Evolutionary conservation across 2,888 invertebrate species (phyloP).

Genomic region (Drosophila niveifrons): DNA sequence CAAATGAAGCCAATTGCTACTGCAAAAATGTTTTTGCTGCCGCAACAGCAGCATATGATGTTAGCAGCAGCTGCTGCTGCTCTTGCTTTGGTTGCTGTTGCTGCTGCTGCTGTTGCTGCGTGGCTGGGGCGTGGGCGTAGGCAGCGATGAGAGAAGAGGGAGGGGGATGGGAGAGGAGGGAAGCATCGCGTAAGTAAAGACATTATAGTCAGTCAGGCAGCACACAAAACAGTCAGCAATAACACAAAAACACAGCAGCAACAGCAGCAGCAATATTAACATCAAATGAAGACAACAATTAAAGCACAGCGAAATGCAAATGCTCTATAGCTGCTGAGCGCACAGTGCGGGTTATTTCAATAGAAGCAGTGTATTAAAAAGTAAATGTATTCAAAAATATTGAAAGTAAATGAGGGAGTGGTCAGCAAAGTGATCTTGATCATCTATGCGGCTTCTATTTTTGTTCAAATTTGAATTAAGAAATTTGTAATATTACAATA

Average conservation of each 20-base stretch:
- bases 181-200: constrained; percentile 70
- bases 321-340: constrained; percentile 27
- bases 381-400: not conserved
- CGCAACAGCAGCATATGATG: constrained; percentile 59
- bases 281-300: constrained; percentile 14
- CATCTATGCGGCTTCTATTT: not conserved
- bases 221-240: constrained; percentile 28
- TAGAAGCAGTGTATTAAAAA: not conserved
- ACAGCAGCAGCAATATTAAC: constrained; percentile 44
- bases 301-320: constrained; percentile 29
- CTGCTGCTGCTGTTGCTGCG: not conserved
- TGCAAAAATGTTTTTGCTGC: constrained; percentile 68
- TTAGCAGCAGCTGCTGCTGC: constrained; percentile 28
- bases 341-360: not conserved
- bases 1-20: constrained; percentile 77
- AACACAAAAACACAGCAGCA: constrained; percentile 36
- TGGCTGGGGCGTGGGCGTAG: not conserved
- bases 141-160: not conserved
- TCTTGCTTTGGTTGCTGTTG: too few relatives aligned
- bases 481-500: too few relatives aligned
- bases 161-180: not conserved
- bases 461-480: not conserved
- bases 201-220: constrained; percentile 61
- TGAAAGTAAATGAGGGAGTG: not conserved
- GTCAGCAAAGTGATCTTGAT: too few relatives aligned